Evolutionary conservation across 2,797 vertebrate genomes (phyloP), one percentile per base, ranked within the genome.

Genomic region (Acanthornis magna): DNA sequence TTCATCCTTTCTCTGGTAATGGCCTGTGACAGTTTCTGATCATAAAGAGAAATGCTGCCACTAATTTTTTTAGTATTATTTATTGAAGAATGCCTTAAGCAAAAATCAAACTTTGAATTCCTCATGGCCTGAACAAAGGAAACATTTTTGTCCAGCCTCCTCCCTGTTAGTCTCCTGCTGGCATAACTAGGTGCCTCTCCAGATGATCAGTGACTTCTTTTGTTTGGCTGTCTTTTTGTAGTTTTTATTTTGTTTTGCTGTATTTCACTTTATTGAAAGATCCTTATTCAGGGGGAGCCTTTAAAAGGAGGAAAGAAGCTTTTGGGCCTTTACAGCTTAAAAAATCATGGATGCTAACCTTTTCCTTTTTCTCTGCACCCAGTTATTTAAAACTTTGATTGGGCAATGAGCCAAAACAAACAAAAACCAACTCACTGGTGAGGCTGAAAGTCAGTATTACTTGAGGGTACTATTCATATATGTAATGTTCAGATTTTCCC

Each of bases 391-490:
- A 42, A 27, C 11, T 51, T 71, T 12, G 5, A 62, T 83, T 55
- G 50, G 42, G 22, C 45, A 53, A 7, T 63, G 36, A 77, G 21
- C 22, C 11, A 50, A 76, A 79, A 36, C 30, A 42, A 43, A 29
- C 8, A 30, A 4, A 48, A 4, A 5, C 3, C 21, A 4, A 10
- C 16, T 83, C 13, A 16, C 4, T 36, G 40, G 5, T 26, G 2
- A 2, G 23, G 20, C 68, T 85, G 80, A 45, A 80, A 74, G 68
- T 78, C 50, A 50, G 7, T 7, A 8, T 77, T 72, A 65, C 15
- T 4, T 50, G 23, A 61, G 60, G 48, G 26, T 5, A 13, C 17
- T 38, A 1, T 57, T 78, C 29, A 7, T 10, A 7, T 62, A 11
- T 0, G 0, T 40, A 16, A 40, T 11, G 8, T 10, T 68, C 30